Conservation (phyloP, 2,797 vertebrate species). For the Xiphorhynchus erythropygius region DNA sequence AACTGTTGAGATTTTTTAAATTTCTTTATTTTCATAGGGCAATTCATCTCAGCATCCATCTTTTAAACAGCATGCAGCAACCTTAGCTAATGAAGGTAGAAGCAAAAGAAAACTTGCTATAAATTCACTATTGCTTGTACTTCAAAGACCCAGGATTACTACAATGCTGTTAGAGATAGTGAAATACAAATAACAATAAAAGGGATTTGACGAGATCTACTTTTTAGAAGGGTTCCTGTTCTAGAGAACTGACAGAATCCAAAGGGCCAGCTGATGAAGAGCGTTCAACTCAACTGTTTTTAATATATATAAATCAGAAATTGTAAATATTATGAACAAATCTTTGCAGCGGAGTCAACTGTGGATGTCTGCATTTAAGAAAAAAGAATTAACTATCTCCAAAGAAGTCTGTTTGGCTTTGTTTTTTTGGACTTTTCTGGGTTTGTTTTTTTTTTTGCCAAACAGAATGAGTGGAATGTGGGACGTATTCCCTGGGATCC, state of each 20-base stretch:
- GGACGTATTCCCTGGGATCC: background rate
- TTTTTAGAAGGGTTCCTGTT: background rate
- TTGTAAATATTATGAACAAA: background rate
- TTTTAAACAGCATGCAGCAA: background rate
- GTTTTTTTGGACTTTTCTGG: background rate
- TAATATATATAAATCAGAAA: background rate
- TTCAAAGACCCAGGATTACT: background rate
- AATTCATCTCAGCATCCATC: background rate
- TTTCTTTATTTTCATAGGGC: background rate
- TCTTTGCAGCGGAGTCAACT: background rate
- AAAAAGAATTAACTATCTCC: background rate
- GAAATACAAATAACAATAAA: background rate
- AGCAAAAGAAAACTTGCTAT: background rate
- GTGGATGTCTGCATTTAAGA: background rate
- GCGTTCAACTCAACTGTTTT: background rate
- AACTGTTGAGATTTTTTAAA: background rate
- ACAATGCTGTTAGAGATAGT: background rate
- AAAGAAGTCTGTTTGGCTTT: background rate
- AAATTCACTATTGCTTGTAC: background rate
- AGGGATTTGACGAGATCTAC: background rate
- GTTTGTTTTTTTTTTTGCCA: too few relatives aligned
- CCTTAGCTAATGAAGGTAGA: background rate
- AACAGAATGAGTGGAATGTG: background rate
- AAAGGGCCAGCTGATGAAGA: background rate
- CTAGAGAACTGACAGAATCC: background rate